phyloP scores from a whole-genome alignment of 2,888 invertebrate genomes.

The Drosophila stalkeri region DNA sequence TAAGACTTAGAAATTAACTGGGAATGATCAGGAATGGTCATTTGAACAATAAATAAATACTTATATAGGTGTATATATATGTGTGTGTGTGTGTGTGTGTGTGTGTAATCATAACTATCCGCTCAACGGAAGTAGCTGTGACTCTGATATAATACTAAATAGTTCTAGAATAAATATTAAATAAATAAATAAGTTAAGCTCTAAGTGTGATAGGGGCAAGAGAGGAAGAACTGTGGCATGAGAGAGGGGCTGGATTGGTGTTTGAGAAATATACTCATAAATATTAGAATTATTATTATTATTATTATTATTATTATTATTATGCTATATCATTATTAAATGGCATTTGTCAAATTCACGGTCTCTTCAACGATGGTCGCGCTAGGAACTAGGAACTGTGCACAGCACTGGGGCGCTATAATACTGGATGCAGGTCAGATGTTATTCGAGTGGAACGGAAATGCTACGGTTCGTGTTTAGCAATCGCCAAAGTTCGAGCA shows the following conservation, averaged over 20 bases:
- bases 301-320: no score
- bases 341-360: constrained; percentile 59
- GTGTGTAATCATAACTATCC: constrained; percentile 24
- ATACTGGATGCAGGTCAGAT: constrained; percentile 43
- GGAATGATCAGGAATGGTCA: constrained; percentile 19
- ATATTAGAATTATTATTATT: constrained; percentile 24
- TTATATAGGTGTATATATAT: constrained; percentile 7
- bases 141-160: constrained; percentile 39
- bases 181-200: constrained; percentile 46
- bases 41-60: constrained; percentile 42
- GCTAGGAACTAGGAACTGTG: constrained; percentile 34
- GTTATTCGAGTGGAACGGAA: background rate
- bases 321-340: constrained; percentile 33
- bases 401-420: constrained; percentile 30
- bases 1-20: constrained; percentile 23
- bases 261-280: constrained; percentile 8
- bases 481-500: constrained; percentile 17
- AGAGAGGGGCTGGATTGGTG: background rate
- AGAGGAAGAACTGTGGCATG: background rate
- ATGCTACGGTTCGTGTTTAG: background rate
- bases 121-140: constrained; percentile 5
- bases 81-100: constrained; percentile 17
- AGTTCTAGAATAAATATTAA: constrained; percentile 18
- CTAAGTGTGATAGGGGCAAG: background rate
- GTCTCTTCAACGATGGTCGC: constrained; percentile 20